Base-by-base conservation (phyloP, 2,113 vertebrate genomes). In the Ictidomys tridecemlineatus region DNA sequence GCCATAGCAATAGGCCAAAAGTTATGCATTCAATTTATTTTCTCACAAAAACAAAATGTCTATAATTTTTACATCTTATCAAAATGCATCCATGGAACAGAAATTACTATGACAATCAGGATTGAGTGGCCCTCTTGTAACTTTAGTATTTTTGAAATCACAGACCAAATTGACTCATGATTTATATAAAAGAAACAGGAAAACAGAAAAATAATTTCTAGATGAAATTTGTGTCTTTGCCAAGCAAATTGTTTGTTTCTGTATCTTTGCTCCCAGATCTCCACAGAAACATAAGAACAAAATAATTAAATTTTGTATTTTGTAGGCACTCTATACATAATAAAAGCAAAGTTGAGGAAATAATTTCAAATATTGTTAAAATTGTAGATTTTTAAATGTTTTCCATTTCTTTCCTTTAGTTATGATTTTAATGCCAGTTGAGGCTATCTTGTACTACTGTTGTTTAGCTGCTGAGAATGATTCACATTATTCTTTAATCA, bases 341-440 rank as follows among this genome's bases (percentile, higher is more conserved):
- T 82, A 92, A 84, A 93, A 73, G 42, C 39, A 34, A 80, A 80
- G 14, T 39, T 6, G 26, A 74, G 13, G 69, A 37, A 67, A 94
- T 83, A 78, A 89, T 92, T 6, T 77, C 65, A 95, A 91, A 14
- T 63, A 37, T 53, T 87, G 39, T 93, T 89, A 79, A 93, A 88
- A 83, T 78, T 76, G 63, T 48, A 88, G 39, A 78, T 88, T 87
- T 74, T 61, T 26, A n/a, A 72, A 28, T 58, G 11, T 58, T n/a
- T 45, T 26, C 69, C 12, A 11, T 69, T 3, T 72, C 16, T 78
- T 67, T 30, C 30, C 7, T 88, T 93, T 84, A 95, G 93, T 94
- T 95, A 80, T 78, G 32, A 93, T 69, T 89, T 78, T 67, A 92
- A 86, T 94, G 90, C 32, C 90, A 32, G 92, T 97, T 90, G 17